Conservation (phyloP, 2,888 invertebrate species). For the Litoditis marina region DNA sequence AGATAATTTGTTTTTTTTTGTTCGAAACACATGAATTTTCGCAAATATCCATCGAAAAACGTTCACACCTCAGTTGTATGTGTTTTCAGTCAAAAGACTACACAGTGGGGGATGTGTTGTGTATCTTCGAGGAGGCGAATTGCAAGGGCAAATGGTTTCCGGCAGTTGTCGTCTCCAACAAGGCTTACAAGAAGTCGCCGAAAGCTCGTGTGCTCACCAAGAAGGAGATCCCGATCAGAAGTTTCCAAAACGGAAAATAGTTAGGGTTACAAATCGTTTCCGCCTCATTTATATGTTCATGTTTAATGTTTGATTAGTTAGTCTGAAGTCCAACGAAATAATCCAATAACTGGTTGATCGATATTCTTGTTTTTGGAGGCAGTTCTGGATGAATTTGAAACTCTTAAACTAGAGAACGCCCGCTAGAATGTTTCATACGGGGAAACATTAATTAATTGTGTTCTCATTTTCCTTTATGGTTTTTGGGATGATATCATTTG, state of each 20-base stretch:
- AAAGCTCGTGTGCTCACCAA: conserved; percentile 2
- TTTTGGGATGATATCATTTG: too few relatives aligned
- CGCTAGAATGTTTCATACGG: too few relatives aligned
- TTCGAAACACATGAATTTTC: background rate
- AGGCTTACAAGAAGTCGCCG: conserved; percentile 7
- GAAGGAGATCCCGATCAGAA: conserved; percentile 20
- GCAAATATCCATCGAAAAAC: background rate
- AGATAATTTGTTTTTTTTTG: background rate
- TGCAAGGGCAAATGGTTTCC: conserved; percentile 12
- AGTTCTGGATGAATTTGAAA: background rate
- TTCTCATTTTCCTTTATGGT: too few relatives aligned
- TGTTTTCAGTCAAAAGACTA: background rate
- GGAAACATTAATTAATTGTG: too few relatives aligned
- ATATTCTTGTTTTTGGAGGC: too few relatives aligned
- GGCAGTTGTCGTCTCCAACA: conserved; percentile 14
- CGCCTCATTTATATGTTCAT: background rate
- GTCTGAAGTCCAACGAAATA: background rate
- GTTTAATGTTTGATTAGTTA: background rate
- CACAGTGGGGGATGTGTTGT: conserved; percentile 8
- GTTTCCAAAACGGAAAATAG: conserved; percentile 39
- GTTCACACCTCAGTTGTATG: too few relatives aligned
- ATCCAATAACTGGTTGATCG: too few relatives aligned
- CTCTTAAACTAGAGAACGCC: too few relatives aligned
- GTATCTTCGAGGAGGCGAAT: background rate
- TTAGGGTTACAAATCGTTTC: too few relatives aligned